phyloP scores from a whole-genome alignment of 2,797 vertebrate genomes.

The Poecilia wingei region DNA sequence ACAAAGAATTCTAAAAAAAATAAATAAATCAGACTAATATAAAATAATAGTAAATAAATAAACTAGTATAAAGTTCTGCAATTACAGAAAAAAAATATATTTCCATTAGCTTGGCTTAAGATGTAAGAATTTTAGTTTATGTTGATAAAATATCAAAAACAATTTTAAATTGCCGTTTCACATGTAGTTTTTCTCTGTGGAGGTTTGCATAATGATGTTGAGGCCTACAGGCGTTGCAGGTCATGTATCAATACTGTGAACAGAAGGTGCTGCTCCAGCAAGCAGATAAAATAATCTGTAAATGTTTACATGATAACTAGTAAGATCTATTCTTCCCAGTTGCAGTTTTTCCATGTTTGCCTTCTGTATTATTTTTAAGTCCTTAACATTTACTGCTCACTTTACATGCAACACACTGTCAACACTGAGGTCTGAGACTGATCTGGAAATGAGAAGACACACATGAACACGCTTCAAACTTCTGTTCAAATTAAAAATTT shows the following conservation, averaged over 20 bases:
- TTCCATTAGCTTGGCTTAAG: background rate
- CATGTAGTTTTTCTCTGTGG: background rate
- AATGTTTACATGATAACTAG: background rate
- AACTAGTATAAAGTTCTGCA: background rate
- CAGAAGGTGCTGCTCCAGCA: background rate
- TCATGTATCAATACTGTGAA: background rate
- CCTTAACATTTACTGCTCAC: background rate
- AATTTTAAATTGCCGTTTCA: background rate
- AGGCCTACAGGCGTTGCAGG: background rate
- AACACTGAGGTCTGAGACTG: background rate
- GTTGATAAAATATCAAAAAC: background rate
- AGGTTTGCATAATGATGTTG: background rate
- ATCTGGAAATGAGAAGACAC: background rate
- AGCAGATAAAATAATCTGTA: background rate
- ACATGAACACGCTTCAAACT: background rate
- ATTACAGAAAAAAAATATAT: background rate
- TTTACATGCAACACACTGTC: background rate
- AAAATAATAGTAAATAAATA: background rate
- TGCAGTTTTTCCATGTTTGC: background rate
- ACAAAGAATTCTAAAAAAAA: background rate
- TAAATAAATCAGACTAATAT: background rate
- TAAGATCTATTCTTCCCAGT: background rate
- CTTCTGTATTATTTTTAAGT: background rate
- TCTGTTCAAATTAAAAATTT: conserved; percentile 47
- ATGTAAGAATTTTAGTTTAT: too few relatives aligned